phyloP scores from a whole-genome alignment of 2,888 invertebrate species.

The Dioctria linearis region DNA sequence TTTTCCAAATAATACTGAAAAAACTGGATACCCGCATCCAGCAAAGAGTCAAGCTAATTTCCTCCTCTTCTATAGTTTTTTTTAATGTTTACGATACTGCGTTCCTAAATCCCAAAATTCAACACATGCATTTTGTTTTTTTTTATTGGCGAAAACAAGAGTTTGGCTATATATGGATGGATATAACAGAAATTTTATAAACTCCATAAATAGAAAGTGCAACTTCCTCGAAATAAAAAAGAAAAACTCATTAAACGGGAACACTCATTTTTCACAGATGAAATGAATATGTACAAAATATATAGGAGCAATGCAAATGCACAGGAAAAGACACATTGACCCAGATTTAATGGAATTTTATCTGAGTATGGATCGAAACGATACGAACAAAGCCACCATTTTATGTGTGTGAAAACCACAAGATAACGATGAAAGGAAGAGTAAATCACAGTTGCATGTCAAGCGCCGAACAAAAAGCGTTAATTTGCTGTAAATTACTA shows the following conservation, averaged over 20 bases:
- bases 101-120: no score
- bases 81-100: no score
- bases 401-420: neutral
- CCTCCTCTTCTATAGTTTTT: no score
- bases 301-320: constrained; percentile 1
- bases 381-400: constrained; percentile 20
- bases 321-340: constrained; percentile 5
- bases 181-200: neutral
- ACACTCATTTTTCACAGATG: neutral
- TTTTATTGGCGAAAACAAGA: neutral
- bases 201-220: constrained; percentile 11
- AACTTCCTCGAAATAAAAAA: constrained; percentile 1
- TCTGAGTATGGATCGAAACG: constrained; percentile 8
- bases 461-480: neutral
- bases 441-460: constrained; percentile 37
- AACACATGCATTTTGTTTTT: neutral
- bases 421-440: constrained; percentile 6
- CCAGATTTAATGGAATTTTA: constrained; percentile 23
- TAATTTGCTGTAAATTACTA: constrained; percentile 31
- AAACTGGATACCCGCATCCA: no score
- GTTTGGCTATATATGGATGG: neutral
- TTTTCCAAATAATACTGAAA: no score
- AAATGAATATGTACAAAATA: neutral
- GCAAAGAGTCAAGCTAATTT: no score
- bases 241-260: neutral